Percentiles rank a stretch among this genome's conserved stretches.
These are phyloP conservation scores for Ahaetulla prasina DNA, from an alignment of 2,113 vertebrate species.

Conservation along the genomic window DNA sequence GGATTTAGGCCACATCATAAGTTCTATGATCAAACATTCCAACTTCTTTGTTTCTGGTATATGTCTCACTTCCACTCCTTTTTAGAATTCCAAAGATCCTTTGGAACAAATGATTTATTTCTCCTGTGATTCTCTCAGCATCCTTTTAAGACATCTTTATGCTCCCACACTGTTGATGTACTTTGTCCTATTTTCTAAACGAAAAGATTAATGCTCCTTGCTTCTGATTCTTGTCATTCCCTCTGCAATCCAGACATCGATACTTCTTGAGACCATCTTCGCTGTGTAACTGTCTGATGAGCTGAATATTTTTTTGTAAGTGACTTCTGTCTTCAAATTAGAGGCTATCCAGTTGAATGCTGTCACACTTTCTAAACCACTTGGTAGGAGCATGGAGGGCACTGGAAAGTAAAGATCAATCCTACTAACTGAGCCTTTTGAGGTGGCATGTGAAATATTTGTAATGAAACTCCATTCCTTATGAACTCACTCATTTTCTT, in stretches of 20 bases:
- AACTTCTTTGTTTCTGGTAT: background rate
- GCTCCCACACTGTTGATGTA: conserved; percentile 14
- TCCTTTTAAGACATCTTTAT: conserved; percentile 7
- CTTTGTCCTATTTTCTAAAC: background rate
- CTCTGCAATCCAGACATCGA: background rate
- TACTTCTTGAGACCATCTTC: background rate
- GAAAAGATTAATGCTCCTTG: background rate
- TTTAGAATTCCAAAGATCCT: background rate
- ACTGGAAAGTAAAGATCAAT: background rate
- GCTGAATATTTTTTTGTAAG: conserved; percentile 7
- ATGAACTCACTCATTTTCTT: background rate
- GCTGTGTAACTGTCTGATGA: background rate
- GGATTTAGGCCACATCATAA: background rate
- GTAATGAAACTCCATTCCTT: background rate
- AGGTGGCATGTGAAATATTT: background rate
- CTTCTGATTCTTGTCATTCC: background rate
- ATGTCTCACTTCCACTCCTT: background rate
- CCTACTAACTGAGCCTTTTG: background rate
- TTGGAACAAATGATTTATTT: background rate
- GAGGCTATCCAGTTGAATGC: background rate
- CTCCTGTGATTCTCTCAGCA: background rate
- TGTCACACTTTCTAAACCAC: background rate
- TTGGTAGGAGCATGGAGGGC: background rate
- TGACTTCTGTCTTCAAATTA: conserved; percentile 12
- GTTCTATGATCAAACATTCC: background rate